Conservation (phyloP, 2,888 invertebrate genomes). For the Archips xylosteana region DNA sequence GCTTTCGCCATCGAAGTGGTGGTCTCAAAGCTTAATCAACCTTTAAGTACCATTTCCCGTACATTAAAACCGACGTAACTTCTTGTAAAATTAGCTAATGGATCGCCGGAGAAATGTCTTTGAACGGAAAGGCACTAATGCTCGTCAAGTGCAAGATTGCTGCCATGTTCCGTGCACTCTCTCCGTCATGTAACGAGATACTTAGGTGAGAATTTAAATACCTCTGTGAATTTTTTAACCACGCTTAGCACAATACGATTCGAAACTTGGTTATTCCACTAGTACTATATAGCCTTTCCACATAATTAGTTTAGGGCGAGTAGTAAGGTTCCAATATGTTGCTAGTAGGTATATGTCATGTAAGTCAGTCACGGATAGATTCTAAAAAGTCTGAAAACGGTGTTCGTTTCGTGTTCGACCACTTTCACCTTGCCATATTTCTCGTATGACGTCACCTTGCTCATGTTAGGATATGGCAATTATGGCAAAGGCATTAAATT, state of each 20-base stretch:
- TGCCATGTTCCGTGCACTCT: constrained; percentile 23
- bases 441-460: neutral
- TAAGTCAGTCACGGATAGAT: no score
- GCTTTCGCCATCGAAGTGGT: neutral
- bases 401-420: neutral
- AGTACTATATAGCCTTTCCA: no score
- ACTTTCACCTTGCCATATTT: neutral
- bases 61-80: constrained; percentile 9
- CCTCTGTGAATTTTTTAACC: neutral
- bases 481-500: neutral
- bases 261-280: no score
- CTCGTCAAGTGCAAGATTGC: constrained; percentile 14
- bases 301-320: no score
- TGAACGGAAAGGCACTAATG: constrained; percentile 3
- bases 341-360: no score
- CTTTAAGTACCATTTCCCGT: constrained; percentile 4
- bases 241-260: neutral
- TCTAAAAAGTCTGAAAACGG: no score
- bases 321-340: no score
- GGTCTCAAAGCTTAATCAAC: neutral
- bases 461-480: neutral
- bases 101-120: constrained; percentile 5
- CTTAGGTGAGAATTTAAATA: constrained; percentile 5
- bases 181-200: constrained; percentile 9
- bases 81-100: constrained; percentile 11